Evolutionary conservation across 1,140 invertebrate species (phyloP).

Genomic region (Apis florea): DNA sequence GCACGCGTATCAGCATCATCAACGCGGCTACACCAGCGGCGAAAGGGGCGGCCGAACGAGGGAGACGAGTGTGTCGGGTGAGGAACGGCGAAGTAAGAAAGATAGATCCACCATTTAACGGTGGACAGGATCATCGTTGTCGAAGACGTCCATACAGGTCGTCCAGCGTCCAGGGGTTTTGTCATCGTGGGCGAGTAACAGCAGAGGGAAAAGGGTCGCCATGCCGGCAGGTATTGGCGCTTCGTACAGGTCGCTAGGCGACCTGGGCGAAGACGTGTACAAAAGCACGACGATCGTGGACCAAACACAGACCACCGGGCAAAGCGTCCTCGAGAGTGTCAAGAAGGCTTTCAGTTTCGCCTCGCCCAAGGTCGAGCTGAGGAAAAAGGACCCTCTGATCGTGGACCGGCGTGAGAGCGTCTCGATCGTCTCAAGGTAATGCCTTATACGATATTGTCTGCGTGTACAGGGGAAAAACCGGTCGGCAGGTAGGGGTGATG

Average conservation of each 20-base stretch:
- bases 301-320: constrained; percentile 78
- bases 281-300: constrained; percentile 83
- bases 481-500: constrained; percentile 50
- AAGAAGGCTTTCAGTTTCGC: constrained; percentile 84
- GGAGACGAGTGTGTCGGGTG: constrained; percentile 15
- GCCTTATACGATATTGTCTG: constrained; percentile 56
- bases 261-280: constrained; percentile 83
- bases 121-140: constrained; percentile 50
- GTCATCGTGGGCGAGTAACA: constrained; percentile 56
- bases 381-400: constrained; percentile 81
- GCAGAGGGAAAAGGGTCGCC: constrained; percentile 61
- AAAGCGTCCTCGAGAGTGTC: constrained; percentile 82
- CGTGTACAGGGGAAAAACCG: constrained; percentile 44
- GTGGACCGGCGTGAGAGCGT: constrained; percentile 77
- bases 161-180: constrained; percentile 16
- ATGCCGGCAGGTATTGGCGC: constrained; percentile 83
- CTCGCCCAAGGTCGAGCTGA: constrained; percentile 77
- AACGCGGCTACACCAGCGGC: constrained; percentile 31
- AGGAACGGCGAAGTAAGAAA: constrained; percentile 7
- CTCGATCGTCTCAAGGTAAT: constrained; percentile 82
- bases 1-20: constrained; percentile 64
- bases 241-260: constrained; percentile 84
- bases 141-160: constrained; percentile 42
- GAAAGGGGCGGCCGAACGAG: constrained; percentile 22
- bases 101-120: constrained; percentile 38